Percentiles rank a stretch among this genome's conserved stretches.
These are phyloP conservation scores for Anableps anableps DNA, from an alignment of 2,797 vertebrate genomes.

Conservation along the genomic window DNA sequence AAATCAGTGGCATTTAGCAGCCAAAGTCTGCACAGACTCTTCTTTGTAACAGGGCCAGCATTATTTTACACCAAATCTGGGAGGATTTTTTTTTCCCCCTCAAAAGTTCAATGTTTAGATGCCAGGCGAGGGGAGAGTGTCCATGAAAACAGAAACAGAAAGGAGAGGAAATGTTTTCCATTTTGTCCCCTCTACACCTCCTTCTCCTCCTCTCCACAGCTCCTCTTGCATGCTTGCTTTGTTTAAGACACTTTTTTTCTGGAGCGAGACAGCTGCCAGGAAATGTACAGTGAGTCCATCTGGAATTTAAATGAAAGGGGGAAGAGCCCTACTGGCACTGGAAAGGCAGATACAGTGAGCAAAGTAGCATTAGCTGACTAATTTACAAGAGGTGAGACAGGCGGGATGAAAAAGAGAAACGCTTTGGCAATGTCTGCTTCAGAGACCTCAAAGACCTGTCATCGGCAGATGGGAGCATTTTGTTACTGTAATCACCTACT, in stretches of 20 bases:
- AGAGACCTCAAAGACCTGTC: conserved; percentile 40
- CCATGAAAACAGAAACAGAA: conserved; percentile 64
- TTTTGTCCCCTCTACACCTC: conserved; percentile 59
- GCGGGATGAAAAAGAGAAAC: neutral
- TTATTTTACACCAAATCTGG: conserved; percentile 52
- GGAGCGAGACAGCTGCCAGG: conserved; percentile 75
- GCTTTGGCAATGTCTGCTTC: conserved; percentile 37
- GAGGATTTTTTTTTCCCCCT: conserved; percentile 35
- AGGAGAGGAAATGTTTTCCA: conserved; percentile 77
- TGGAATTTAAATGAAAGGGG: conserved; percentile 80
- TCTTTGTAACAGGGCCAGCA: conserved; percentile 8
- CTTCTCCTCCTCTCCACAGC: conserved; percentile 45
- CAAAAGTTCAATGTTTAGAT: conserved; percentile 66
- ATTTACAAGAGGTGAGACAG: conserved; percentile 24
- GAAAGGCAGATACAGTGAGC: conserved; percentile 55
- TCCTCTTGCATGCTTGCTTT: conserved; percentile 70
- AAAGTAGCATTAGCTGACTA: conserved; percentile 36
- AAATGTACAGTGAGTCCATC: conserved; percentile 82
- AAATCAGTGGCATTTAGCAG: conserved; percentile 42
- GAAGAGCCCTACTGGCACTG: conserved; percentile 61
- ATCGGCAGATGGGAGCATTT: conserved; percentile 33
- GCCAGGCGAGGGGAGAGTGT: conserved; percentile 48
- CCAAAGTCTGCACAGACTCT: conserved; percentile 46
- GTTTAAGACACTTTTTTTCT: conserved; percentile 47
- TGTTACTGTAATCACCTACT: conserved; percentile 38